Evolutionary conservation across 2,113 vertebrate genomes (phyloP).

Genomic region (Perognathus longimembris): DNA sequence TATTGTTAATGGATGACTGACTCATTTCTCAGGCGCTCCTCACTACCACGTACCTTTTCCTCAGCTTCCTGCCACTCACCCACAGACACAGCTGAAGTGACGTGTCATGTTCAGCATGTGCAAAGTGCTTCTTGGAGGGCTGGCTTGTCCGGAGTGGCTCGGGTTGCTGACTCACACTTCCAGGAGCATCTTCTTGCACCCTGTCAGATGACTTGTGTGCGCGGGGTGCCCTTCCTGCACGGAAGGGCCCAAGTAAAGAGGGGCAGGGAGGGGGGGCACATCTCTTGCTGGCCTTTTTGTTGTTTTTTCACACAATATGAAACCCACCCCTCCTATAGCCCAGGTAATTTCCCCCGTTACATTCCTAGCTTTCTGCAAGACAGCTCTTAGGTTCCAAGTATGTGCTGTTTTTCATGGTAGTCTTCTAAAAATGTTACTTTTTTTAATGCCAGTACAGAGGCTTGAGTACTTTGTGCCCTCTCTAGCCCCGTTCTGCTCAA

Average conservation of each 20-base stretch:
- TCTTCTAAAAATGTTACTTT: too few relatives aligned
- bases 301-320: too few relatives aligned
- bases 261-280: not conserved
- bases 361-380: too few relatives aligned
- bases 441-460: too few relatives aligned
- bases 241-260: rapidly evolving
- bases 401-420: not conserved
- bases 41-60: not conserved
- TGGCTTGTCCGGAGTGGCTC: too few relatives aligned
- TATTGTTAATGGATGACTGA: not conserved
- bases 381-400: not conserved
- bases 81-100: not conserved
- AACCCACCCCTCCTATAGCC: too few relatives aligned
- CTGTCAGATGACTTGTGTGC: rapidly evolving
- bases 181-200: not conserved
- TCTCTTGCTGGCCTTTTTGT: not conserved
- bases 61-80: not conserved
- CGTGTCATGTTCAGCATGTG: not conserved
- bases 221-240: rapidly evolving
- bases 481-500: not conserved
- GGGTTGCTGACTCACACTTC: not conserved
- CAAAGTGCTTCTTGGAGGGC: not conserved
- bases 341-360: too few relatives aligned
- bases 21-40: not conserved
- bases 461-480: too few relatives aligned